Percentiles rank a stretch among this genome's conserved stretches.
phyloP scores from a whole-genome alignment of 2,888 invertebrate genomes.

The Rhimphoctona megacephalus region DNA sequence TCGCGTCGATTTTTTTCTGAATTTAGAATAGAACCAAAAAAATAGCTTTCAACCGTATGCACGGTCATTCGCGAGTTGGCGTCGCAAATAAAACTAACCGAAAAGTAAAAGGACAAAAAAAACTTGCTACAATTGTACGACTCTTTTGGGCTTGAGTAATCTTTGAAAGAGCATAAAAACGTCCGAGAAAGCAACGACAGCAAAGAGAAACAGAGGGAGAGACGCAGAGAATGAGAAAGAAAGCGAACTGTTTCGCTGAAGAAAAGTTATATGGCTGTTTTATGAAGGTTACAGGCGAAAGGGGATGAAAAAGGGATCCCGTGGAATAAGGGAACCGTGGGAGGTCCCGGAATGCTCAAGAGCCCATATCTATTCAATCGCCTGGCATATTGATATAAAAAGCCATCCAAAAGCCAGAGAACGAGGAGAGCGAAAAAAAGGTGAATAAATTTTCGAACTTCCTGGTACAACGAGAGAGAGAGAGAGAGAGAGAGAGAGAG shows the following conservation, averaged over 20 bases:
- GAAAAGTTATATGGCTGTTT: constrained; percentile 74
- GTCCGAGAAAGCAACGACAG: constrained; percentile 40
- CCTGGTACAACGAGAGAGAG: constrained; percentile 65
- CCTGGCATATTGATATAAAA: constrained; percentile 78
- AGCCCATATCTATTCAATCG: constrained; percentile 73
- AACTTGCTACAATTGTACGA: constrained; percentile 12
- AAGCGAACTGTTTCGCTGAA: constrained; percentile 47
- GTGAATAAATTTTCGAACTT: constrained; percentile 80
- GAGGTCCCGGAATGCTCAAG: constrained; percentile 74
- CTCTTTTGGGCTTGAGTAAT: constrained; percentile 38
- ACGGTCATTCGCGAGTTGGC: constrained; percentile 6
- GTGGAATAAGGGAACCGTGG: constrained; percentile 71
- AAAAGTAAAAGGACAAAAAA: neutral
- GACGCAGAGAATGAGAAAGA: neutral
- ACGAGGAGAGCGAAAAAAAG: constrained; percentile 71
- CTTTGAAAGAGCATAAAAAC: constrained; percentile 60
- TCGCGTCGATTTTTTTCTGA: neutral
- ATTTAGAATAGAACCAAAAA: neutral
- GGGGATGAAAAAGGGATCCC: constrained; percentile 62
- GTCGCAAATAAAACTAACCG: neutral
- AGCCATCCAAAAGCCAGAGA: constrained; percentile 72
- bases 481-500: constrained; percentile 42
- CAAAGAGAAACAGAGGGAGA: neutral
- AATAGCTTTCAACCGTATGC: neutral
- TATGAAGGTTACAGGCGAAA: constrained; percentile 62